Base-by-base conservation (phyloP, 1,140 invertebrate genomes). In the Paramacrobiotus metropolitanus region DNA sequence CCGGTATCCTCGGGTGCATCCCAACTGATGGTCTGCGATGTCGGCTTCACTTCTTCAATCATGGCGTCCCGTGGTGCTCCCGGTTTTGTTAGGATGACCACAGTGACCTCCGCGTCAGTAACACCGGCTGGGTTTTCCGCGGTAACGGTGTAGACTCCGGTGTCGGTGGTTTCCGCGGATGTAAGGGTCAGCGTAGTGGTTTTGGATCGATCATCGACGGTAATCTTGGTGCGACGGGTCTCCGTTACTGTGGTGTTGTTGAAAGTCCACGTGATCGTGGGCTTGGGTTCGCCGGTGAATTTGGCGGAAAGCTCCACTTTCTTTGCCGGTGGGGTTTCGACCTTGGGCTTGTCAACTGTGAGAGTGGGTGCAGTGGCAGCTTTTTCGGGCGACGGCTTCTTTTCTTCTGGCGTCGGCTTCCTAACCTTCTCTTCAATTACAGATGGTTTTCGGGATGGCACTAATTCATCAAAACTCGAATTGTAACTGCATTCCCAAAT, bases 111-210 rank as follows among this genome's bases (percentile, higher is more conserved):
- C 4, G 15, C 48, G 15, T 15, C 28, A 28, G 24, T 24, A 4
- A 67, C 65, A 2, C 62, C 65, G 29, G 68, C 75, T 2, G 70
- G 62, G 73, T 91, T 91, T 61, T 79, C 75, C 29, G 86, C 86
- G 29, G 79, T 80, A 62, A 91, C 86, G 72, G 83, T 86, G 69
- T 91, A 91, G 1, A 82, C 80, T 63, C 87, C 87, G 62, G 82
- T 83, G 68, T 89, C 86, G 72, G 85, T 87, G 30, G 86, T 77
- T 68, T 83, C 82, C 28, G 86, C 82, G 4, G 4, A 20, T 15
- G 15, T 55, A 24, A 55, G 15, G 48, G 15, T 55, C 15, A 55
- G 28, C 24, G 48, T 55, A 9, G 48, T 9, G 15, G 28, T 55
- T 24, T 20, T 55, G 24, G 15, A 15, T 20, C 28, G 48, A 20